Evolutionary conservation across 1,140 invertebrate genomes (phyloP), one percentile per base, ranked within the genome.

Genomic region (Ostrea denselamellosa): DNA sequence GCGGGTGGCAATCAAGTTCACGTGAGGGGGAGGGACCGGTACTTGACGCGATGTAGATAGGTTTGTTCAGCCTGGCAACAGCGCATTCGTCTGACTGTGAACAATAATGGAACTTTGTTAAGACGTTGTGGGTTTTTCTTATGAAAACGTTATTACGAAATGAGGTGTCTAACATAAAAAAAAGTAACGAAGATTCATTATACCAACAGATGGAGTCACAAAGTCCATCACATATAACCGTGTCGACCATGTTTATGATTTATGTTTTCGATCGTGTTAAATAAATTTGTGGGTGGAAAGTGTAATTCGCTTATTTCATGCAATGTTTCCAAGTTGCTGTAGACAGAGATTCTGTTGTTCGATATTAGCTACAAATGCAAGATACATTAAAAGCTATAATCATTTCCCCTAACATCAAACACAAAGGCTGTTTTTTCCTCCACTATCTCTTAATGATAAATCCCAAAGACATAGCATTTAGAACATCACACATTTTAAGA

Each of bases 141-240:
- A 62, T 62, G 56, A n/a, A 62, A 62, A 17, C 56, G 17, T n/a
- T n/a, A 17, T 62, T 17, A n/a, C 17, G 56, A 62, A 62, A 62
- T 62, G n/a, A 62, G n/a, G 17, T 62, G n/a, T 62, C 56, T 62
- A 62, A 62, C n/a, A 62, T 62, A 62, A 19, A 56, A 62, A 62
- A n/a, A n/a, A n/a, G n/a, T n/a, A n/a, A 62, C 17, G 5, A 62
- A 62, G n/a, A 62, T 62, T 19, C 7, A 62, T 62, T 62, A 62
- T n/a, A 17, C n/a, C 5, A 19, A n/a, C 56, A 62, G 56, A 19
- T 7, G 56, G 56, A 7, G 56, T n/a, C 56, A 62, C 14, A 19
- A n/a, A n/a, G 56, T 62, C 56, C 14, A 0, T 14, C 17, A 19
- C 56, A 62, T 19, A 7, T 19, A 19, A n/a, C n/a, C n/a, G 7